Evolutionary conservation across 2,888 invertebrate species (phyloP).

Genomic region (Acholoe squamosa): DNA sequence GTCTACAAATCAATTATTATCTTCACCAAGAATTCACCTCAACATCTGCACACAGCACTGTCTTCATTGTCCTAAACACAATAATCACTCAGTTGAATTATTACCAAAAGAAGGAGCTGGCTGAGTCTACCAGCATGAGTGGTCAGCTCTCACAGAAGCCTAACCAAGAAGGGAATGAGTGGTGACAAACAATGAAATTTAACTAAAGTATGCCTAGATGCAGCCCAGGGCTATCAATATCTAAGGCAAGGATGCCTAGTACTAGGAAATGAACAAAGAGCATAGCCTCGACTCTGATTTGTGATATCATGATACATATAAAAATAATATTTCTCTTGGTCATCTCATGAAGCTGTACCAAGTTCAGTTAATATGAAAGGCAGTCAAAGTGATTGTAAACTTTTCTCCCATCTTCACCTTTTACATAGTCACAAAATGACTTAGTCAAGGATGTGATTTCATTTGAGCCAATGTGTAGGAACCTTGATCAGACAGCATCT

Average conservation of each 20-base stretch:
- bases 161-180: neutral
- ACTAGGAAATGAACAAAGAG: neutral
- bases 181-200: neutral
- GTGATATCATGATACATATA: constrained; percentile 29
- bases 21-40: constrained; percentile 37
- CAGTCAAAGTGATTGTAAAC: constrained; percentile 2
- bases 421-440: neutral
- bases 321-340: constrained; percentile 16
- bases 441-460: no score
- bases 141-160: neutral
- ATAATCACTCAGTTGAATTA: neutral
- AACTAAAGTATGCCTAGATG: constrained; percentile 1
- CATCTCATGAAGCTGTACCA: neutral
- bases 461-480: no score
- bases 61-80: constrained; percentile 11
- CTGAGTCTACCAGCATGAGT: neutral
- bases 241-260: neutral
- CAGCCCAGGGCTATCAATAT: neutral
- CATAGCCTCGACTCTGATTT: constrained; percentile 1
- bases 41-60: neutral
- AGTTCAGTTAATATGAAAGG: neutral
- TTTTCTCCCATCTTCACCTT: neutral
- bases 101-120: neutral
- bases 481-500: no score
- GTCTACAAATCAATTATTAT: constrained; percentile 20